Percentiles rank a stretch among this genome's conserved stretches.
Conservation (phyloP, 2,113 vertebrate species). For the Lepidiolamprologus cunningtoni region DNA sequence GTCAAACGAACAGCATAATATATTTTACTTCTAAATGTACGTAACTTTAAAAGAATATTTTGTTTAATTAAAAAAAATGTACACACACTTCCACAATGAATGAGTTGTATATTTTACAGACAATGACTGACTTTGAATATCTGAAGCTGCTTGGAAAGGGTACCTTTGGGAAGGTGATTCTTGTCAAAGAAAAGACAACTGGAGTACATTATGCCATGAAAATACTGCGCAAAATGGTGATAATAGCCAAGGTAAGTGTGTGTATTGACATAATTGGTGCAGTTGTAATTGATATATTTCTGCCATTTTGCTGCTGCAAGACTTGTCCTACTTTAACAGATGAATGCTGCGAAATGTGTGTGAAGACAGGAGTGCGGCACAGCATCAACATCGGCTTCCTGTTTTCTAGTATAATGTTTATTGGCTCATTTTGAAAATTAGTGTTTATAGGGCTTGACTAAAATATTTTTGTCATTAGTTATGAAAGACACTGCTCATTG, state of each 20-base stretch:
- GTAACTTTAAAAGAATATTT: not conserved
- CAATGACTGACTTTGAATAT: slow-evolving; percentile 89
- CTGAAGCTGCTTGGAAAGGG: slow-evolving; percentile 87
- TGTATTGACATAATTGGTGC: not conserved
- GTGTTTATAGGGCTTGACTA: not conserved
- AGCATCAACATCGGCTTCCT: not conserved
- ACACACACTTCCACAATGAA: not conserved
- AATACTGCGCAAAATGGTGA: slow-evolving; percentile 85
- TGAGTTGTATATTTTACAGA: slow-evolving; percentile 57
- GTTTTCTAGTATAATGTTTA: not conserved
- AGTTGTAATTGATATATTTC: not conserved
- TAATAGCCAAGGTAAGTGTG: slow-evolving; percentile 80
- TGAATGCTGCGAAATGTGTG: not conserved
- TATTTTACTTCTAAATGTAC: not conserved
- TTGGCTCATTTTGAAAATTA: not conserved
- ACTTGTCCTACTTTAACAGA: not conserved
- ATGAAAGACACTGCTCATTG: not conserved
- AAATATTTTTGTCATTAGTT: not conserved
- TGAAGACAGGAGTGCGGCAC: not conserved
- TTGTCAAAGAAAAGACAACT: slow-evolving; percentile 80
- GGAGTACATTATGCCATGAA: slow-evolving; percentile 90
- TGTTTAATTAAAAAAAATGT: not conserved
- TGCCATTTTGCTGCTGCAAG: not conserved
- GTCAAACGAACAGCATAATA: not conserved
- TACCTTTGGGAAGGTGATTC: slow-evolving; percentile 88